A percentile compares a stretch with the other conserved stretches of the same genome.
Conservation (phyloP, 1,140 invertebrate species). For the Ooceraea biroi region DNA sequence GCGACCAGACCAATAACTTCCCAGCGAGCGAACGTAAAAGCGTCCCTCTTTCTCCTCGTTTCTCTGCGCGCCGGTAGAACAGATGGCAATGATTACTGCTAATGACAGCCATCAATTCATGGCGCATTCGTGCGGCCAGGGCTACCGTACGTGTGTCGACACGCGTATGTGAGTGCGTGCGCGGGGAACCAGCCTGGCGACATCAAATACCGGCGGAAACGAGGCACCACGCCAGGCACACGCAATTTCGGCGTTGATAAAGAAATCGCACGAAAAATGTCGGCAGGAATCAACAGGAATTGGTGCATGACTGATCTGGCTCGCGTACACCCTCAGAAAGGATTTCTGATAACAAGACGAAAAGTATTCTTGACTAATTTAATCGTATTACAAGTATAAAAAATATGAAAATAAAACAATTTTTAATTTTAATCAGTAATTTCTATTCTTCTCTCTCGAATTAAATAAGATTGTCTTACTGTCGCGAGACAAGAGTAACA, state of each 20-base stretch:
- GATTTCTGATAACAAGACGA: too few relatives aligned
- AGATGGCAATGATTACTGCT: constrained; percentile 73
- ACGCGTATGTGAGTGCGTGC: constrained; percentile 4
- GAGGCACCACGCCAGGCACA: too few relatives aligned
- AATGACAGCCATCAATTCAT: constrained; percentile 74
- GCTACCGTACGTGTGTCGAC: not conserved
- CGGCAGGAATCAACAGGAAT: constrained; percentile 3
- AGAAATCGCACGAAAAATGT: not conserved
- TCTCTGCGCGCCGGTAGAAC: constrained; percentile 54
- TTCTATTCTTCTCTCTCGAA: too few relatives aligned
- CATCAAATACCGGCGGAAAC: constrained; percentile 45
- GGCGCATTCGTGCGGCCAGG: constrained; percentile 49
- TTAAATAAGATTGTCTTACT: too few relatives aligned
- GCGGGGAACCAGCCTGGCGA: constrained; percentile 47
- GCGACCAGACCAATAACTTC: constrained; percentile 62
- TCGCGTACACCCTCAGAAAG: not conserved
- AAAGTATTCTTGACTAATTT: too few relatives aligned
- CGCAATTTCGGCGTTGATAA: not conserved
- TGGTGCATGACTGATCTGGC: constrained; percentile 4
- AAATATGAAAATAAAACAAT: too few relatives aligned
- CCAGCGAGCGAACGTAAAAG: constrained; percentile 62
- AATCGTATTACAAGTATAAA: too few relatives aligned
- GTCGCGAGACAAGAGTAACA: too few relatives aligned
- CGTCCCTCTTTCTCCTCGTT: constrained; percentile 26
- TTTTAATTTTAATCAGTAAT: too few relatives aligned